Evolutionary conservation across 2,888 invertebrate genomes (phyloP).

Genomic region (Laothoe populi): DNA sequence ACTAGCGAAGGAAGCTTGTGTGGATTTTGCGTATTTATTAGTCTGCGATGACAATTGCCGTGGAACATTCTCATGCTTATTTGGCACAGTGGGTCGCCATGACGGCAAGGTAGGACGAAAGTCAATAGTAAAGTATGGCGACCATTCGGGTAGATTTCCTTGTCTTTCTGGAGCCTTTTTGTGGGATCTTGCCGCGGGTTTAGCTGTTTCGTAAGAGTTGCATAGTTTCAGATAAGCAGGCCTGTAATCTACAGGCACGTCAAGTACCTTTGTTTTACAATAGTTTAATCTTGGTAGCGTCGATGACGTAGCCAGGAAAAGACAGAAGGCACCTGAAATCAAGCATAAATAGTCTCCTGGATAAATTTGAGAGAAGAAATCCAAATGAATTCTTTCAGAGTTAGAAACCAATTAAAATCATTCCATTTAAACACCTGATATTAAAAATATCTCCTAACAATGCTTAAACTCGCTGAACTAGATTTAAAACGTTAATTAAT

Average conservation of each 20-base stretch:
- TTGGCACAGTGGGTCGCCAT: neutral
- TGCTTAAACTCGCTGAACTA: neutral
- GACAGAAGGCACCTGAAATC: neutral
- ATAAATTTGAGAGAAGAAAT: neutral
- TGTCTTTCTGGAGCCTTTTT: neutral
- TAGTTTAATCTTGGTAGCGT: neutral
- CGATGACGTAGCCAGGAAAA: neutral
- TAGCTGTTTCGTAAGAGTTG: neutral
- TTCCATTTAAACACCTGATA: neutral
- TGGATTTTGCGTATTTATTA: neutral
- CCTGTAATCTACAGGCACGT: conserved; percentile 7
- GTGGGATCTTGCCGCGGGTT: neutral
- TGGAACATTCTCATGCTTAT: neutral
- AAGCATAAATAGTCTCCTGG: no score
- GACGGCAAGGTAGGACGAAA: neutral
- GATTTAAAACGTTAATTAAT: neutral
- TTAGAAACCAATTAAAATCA: no score
- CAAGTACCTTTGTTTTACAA: conserved; percentile 3
- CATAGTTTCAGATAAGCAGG: neutral
- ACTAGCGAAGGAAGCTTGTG: neutral
- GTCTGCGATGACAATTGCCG: neutral
- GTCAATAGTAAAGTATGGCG: neutral
- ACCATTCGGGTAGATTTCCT: neutral
- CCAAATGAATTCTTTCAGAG: neutral
- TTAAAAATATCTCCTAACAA: neutral